Evolutionary conservation across 2,888 invertebrate genomes (phyloP), one percentile per base, ranked within the genome.

Genomic region (Lochmaea crataegi): DNA sequence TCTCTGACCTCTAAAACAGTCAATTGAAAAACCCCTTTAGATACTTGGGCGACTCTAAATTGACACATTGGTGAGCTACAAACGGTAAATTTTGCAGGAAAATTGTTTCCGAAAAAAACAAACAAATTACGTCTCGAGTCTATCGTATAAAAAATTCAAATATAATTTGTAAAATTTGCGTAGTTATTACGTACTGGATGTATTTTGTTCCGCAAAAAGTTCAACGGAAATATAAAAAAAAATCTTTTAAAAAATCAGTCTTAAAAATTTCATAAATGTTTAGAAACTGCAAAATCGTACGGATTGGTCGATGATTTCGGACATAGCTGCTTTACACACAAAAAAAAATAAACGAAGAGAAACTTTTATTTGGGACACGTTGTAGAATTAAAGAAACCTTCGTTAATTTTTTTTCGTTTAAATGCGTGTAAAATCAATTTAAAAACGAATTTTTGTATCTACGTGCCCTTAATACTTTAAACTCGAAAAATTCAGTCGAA

Each of bases 211-310:
- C 11, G 56, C 42, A 69, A 69, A 69, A 63, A 63, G 56, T 51
- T 56, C 45, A 69, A 64, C 69, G 41, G 56, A 69, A 22, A 2
- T 22, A 22, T 65, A 45, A 79, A 78, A 76, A 77, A 77, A 75
- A 65, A 68, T 75, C 71, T 67, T 77, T 74, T 61, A 73, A 70
- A 76, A 79, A 79, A 77, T 80, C 80, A 80, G 80, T 80, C 80
- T 80, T 77, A 73, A 75, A n/a, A 68, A 68, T 71, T 65, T 56
- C 56, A 60, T 67, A 65, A 71, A 53, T 70, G 63, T 63, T 60
- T 48, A 65, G 65, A 65, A 66, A 67, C 48, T 67, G 71, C 48
- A 71, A 65, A 70, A 48, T 65, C 42, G 42, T 42, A 42, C 42
- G 42, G 10, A 26, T 51, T 41, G 18, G 48, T 56, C 38, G 10